Evolutionary conservation across 2,113 vertebrate species (phyloP).

Genomic region (Dolichallabes microphthalmus): DNA sequence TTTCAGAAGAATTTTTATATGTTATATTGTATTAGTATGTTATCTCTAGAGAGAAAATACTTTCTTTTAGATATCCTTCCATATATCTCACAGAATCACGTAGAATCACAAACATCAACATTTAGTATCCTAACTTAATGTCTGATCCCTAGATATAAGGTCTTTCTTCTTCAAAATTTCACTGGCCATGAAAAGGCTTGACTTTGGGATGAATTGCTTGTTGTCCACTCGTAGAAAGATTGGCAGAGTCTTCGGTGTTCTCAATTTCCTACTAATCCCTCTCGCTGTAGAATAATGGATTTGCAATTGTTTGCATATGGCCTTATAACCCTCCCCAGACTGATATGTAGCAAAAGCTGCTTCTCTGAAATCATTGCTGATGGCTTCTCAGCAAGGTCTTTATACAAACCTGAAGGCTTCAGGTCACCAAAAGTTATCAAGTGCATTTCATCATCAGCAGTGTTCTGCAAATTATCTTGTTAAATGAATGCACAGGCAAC

Average conservation of each 20-base stretch:
- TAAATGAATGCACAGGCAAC: neutral
- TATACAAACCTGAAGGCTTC: neutral
- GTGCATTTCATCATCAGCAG: neutral
- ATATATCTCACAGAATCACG: neutral
- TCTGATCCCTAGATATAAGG: neutral
- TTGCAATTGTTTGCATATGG: slow-evolving; percentile 6
- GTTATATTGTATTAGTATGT: neutral
- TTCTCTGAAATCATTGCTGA: neutral
- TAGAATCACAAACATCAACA: neutral
- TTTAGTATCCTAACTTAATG: neutral
- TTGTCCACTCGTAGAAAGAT: neutral
- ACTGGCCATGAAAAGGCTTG: neutral
- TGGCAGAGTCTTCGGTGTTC: slow-evolving; percentile 1
- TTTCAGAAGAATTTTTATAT: neutral
- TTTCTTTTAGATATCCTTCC: neutral
- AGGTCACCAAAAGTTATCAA: neutral
- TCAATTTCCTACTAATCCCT: neutral
- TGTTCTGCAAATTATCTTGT: neutral
- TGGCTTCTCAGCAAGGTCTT: slow-evolving; percentile 4
- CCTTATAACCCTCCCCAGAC: neutral
- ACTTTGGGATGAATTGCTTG: neutral
- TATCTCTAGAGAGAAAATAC: neutral
- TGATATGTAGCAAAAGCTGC: neutral
- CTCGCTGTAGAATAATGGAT: slow-evolving; percentile 6
- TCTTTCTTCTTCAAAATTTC: neutral